phyloP scores from a whole-genome alignment of 2,888 invertebrate species.

The Oeneis ivallda region DNA sequence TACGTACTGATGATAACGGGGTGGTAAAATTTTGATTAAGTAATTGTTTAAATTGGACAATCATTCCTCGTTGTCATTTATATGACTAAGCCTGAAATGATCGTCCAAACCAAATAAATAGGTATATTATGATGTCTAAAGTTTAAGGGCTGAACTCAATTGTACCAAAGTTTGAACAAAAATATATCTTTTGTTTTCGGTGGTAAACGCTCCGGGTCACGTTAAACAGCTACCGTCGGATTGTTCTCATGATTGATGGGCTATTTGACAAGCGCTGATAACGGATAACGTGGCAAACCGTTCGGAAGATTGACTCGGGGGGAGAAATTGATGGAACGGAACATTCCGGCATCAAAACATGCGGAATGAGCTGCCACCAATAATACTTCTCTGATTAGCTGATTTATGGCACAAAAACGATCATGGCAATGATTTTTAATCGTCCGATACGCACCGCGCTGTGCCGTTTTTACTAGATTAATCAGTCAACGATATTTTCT shows the following conservation, averaged over 20 bases:
- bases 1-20: conserved; percentile 25
- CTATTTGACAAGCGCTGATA: conserved; percentile 63
- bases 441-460: conserved; percentile 27
- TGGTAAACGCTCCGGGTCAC: conserved; percentile 62
- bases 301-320: conserved; percentile 62
- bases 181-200: conserved; percentile 64
- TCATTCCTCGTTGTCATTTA: conserved; percentile 21
- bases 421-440: conserved; percentile 31
- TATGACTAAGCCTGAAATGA: conserved; percentile 28
- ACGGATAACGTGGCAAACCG: conserved; percentile 62
- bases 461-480: conserved; percentile 25
- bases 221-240: conserved; percentile 52
- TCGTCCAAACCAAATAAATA: conserved; percentile 36
- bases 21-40: conserved; percentile 29
- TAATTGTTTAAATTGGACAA: conserved; percentile 28
- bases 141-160: conserved; percentile 42
- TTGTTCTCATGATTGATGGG: conserved; percentile 73
- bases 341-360: conserved; percentile 50
- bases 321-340: conserved; percentile 53
- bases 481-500: conserved; percentile 30
- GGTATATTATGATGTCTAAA: conserved; percentile 36
- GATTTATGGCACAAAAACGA: conserved; percentile 34
- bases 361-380: conserved; percentile 50
- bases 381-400: conserved; percentile 32
- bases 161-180: conserved; percentile 50